Evolutionary conservation across 1,140 invertebrate species (phyloP), one percentile per base, ranked within the genome.

Genomic region (Tenebrio molitor): DNA sequence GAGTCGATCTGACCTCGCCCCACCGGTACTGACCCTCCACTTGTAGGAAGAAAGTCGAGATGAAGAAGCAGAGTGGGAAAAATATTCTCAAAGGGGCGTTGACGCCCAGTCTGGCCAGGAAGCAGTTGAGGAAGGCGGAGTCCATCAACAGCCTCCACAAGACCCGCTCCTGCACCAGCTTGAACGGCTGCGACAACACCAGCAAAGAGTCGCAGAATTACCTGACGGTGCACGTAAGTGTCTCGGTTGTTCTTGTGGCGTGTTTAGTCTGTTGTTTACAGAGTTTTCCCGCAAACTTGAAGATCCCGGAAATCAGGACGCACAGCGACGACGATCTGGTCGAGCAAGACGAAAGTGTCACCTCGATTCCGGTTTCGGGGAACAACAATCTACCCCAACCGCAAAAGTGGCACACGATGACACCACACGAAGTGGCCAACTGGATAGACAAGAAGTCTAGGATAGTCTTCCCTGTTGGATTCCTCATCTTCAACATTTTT

Each of bases 391-490:
- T 36, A n/a, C 46, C 33, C 0, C 19, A 71, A 8, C 82, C 33
- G 6, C 74, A 84, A 75, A 86, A 87, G 16, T 93, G 93, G 86
- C 93, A 92, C 8, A 93, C 92, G 1, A 92, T 95, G 88, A 94
- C 93, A 0, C 93, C 93, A 0, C 93, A 95, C 76, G 91, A 95
- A 81, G 94, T 94, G 34, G 91, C 93, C 63, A 91, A 91, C 39
- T 94, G 93, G 92, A 94, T 96, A 41, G 94, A 95, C 83, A 90
- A 87, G 76, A 87, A 92, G 6, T 93, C 93, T 17, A 86, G 94
- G 23, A 84, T 93, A 12, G 82, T 93, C 1, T 96, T 95, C 80
- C 94, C 94, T 0, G 77, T 91, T 1, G 83, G 90, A 0, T 96
- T 95, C 80, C 76, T 95, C 0, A 86, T 94, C 41, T 95, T 95